Evolutionary conservation across 2,113 vertebrate species (phyloP).

Genomic region (Sitta europaea): DNA sequence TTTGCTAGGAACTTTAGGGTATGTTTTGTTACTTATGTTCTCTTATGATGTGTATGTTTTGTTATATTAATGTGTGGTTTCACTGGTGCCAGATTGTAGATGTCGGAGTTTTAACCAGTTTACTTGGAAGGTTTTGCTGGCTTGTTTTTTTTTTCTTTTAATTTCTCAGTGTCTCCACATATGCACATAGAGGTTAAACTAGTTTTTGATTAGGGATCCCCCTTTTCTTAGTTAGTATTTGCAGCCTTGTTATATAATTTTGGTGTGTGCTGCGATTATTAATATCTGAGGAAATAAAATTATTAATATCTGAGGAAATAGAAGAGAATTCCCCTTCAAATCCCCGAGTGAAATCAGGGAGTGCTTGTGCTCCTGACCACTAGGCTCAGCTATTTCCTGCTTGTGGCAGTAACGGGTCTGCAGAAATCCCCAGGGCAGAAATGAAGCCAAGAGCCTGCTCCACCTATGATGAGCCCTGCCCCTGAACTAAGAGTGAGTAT

Average conservation of each 20-base stretch:
- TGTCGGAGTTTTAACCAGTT: not conserved
- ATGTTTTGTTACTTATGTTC: not conserved
- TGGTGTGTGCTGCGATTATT: not conserved
- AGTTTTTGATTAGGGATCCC: no score
- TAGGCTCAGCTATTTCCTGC: not conserved
- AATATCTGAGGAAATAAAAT: not conserved
- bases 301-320: not conserved
- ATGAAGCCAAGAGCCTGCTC: not conserved
- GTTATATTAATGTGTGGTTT: not conserved
- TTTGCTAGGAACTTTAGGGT: not conserved
- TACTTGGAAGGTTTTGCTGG: not conserved
- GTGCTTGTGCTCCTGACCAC: not conserved
- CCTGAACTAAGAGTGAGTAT: not conserved
- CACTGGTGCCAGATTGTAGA: not conserved
- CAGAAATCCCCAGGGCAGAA: constrained; percentile 10
- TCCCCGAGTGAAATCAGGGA: not conserved
- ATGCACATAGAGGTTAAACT: not conserved
- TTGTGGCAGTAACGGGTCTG: not conserved
- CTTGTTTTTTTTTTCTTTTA: not conserved
- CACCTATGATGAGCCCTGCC: not conserved
- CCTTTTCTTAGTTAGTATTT: not conserved
- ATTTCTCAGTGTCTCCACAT: not conserved
- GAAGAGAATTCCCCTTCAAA: constrained; percentile 25
- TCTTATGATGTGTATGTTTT: no score
- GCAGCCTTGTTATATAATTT: not conserved